These are phyloP conservation scores for Drosophila subobscura DNA, from an alignment of 1,140 invertebrate species.

Conservation along the genomic window DNA sequence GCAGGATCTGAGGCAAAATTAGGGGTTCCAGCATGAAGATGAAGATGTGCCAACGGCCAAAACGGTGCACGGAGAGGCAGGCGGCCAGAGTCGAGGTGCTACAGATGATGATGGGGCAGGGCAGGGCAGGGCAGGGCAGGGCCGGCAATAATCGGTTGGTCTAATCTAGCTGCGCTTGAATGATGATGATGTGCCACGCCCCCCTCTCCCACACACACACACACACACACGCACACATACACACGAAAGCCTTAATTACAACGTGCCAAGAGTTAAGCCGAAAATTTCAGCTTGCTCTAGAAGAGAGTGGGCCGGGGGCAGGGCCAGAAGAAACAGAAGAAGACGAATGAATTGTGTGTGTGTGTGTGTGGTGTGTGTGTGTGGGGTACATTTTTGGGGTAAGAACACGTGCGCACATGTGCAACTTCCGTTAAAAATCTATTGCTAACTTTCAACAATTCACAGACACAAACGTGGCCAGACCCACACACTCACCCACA, in stretches of 20 bases:
- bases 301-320: neutral
- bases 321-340: conserved; percentile 2
- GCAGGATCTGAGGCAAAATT: conserved; percentile 13
- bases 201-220: conserved; percentile 9
- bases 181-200: conserved; percentile 80
- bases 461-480: conserved; percentile 47
- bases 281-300: conserved; percentile 28
- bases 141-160: conserved; percentile 63
- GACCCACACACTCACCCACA: conserved; percentile 25
- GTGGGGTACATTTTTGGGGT: conserved; percentile 18
- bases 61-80: neutral
- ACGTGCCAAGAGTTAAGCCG: conserved; percentile 51
- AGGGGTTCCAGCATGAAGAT: neutral
- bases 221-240: neutral
- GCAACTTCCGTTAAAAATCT: conserved; percentile 81
- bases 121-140: conserved; percentile 5
- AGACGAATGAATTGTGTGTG: conserved; percentile 46
- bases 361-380: too few relatives aligned
- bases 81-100: neutral
- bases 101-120: too few relatives aligned
- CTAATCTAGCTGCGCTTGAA: conserved; percentile 78
- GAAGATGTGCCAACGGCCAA: neutral
- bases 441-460: conserved; percentile 82
- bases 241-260: conserved; percentile 72
- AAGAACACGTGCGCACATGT: conserved; percentile 79